Conservation (phyloP, 2,888 invertebrate genomes). For the Pollenia labialis region DNA sequence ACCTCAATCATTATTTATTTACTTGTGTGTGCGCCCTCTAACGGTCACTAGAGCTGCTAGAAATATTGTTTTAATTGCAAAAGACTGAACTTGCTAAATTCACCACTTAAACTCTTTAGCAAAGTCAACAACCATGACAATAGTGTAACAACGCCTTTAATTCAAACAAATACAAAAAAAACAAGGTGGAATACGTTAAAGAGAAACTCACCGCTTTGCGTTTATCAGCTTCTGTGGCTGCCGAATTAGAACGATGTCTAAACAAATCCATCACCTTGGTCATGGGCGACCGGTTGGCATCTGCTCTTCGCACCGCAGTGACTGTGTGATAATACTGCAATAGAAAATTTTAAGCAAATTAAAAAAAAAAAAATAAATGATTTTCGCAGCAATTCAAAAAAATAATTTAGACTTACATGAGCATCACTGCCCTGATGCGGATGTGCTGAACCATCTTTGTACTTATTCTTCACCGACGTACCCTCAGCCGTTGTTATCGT, state of each 20-base stretch:
- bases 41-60: not conserved
- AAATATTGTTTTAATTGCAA: no score
- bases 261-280: conserved; percentile 97
- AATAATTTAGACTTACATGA: conserved; percentile 77
- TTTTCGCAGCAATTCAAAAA: not conserved
- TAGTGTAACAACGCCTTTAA: conserved; percentile 55
- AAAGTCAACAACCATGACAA: not conserved
- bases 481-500: conserved; percentile 82
- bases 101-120: conserved; percentile 12
- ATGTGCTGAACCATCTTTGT: conserved; percentile 89
- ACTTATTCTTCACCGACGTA: conserved; percentile 83
- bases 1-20: no score
- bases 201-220: conserved; percentile 87
- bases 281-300: conserved; percentile 89
- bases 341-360: not conserved
- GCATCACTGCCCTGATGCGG: conserved; percentile 87
- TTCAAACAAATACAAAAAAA: not conserved
- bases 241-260: conserved; percentile 89
- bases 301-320: conserved; percentile 87
- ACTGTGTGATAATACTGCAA: conserved; percentile 90
- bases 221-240: conserved; percentile 89
- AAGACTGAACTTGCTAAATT: not conserved
- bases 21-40: not conserved
- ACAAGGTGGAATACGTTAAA: not conserved
- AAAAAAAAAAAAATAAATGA: conserved; percentile 1